Evolutionary conservation across 2,797 vertebrate species (phyloP), one percentile per base, ranked within the genome.

Genomic region (Gymnoscopelus microlampas): DNA sequence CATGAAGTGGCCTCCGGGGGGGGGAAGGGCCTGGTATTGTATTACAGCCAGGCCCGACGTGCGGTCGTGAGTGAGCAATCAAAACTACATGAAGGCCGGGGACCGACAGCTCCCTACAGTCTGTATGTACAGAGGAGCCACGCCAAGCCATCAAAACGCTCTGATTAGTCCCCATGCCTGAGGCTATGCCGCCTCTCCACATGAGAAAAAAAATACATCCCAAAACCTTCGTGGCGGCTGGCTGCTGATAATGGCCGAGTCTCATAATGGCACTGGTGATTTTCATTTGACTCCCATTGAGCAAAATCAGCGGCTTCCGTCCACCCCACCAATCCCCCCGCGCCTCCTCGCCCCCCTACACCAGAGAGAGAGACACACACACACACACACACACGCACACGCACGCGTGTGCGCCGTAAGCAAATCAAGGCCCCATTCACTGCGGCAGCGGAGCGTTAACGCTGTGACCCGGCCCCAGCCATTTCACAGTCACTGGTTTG

Each of bases 241-340:
- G 71, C 53, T 66, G 66, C 75, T 66, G 88, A 87, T 85, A 84
- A 83, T 78, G 70, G 64, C 67, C 51, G 12, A 47, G 24, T 61
- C 72, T 76, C 76, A 86, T 85, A 88, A 86, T 76, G 79, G 85
- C 74, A 80, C 79, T 69, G 26, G 71, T 80, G 84, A 84, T 91
- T 91, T 85, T 83, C 79, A 87, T 89, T 90, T 83, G 87, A 86
- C 84, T 89, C 88, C 84, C 77, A 86, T 87, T 68, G 80, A 87
- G 89, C 47, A 1, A 78, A 89, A 88, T 89, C 87, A 83, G 80
- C 73, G 76, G 84, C 79, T 82, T 32, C 78, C 19, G 49, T 79
- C 78, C 77, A 12, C 19, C 19, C 19, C 19, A 1, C 19, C 19
- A 19, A 19, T 19, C 19, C 19, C 19, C 19, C 19, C 1, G 19